Evolutionary conservation across 1,140 invertebrate genomes (phyloP).

Genomic region (Drosophila punjabiensis): DNA sequence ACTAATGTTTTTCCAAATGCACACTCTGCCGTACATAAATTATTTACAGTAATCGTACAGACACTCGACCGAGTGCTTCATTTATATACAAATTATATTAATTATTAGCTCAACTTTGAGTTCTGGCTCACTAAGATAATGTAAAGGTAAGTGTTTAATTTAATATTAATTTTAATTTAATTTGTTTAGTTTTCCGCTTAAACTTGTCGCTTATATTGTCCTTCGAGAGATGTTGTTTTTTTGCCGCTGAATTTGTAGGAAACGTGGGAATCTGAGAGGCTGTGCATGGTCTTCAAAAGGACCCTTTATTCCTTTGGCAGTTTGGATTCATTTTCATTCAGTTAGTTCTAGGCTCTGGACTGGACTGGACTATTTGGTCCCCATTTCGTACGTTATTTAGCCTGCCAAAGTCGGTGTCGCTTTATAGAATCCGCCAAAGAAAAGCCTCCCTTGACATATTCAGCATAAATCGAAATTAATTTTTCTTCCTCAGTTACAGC

Average conservation of each 20-base stretch:
- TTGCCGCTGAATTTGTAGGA: constrained; percentile 29
- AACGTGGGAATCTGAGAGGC: constrained; percentile 22
- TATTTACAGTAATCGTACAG: constrained; percentile 40
- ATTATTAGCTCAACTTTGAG: constrained; percentile 43
- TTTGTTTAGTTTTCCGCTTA: constrained; percentile 34
- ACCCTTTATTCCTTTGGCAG: constrained; percentile 19
- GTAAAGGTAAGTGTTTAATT: constrained; percentile 15
- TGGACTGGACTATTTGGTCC: constrained; percentile 60
- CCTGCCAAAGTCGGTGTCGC: constrained; percentile 30
- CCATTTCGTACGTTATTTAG: constrained; percentile 31
- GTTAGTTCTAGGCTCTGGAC: constrained; percentile 40
- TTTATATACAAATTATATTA: constrained; percentile 52
- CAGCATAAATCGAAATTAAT: constrained; percentile 7
- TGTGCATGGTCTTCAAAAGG: not conserved
- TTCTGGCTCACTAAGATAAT: constrained; percentile 44
- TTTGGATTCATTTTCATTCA: constrained; percentile 21
- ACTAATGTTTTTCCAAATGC: constrained; percentile 41
- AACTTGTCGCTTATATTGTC: constrained; percentile 42
- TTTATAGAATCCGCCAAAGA: not conserved
- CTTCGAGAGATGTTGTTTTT: constrained; percentile 29
- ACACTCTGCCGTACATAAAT: constrained; percentile 38
- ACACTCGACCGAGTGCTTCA: constrained; percentile 5
- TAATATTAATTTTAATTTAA: constrained; percentile 21
- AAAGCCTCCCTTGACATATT: not conserved
- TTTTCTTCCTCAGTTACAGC: not conserved